Conservation (phyloP, 2,888 invertebrate genomes). For the Phyto melanocephala region DNA sequence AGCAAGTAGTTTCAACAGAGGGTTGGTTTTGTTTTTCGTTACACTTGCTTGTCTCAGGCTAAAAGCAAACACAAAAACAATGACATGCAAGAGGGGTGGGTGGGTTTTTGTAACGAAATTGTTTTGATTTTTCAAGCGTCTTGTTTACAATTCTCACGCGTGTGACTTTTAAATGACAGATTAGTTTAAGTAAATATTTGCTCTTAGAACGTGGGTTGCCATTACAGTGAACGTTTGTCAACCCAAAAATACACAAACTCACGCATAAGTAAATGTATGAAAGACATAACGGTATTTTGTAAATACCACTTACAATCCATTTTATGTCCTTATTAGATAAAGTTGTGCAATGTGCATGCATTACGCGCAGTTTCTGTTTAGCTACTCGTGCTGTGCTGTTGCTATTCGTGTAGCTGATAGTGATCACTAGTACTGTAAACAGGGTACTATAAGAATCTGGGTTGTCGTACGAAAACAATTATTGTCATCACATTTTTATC, state of each 20-base stretch:
- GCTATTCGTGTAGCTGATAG: conserved; percentile 19
- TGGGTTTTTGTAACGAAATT: conserved; percentile 57
- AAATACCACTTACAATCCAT: conserved; percentile 33
- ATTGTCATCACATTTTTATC: conserved; percentile 45
- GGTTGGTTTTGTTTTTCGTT: conserved; percentile 2
- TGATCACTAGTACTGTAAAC: conserved; percentile 5
- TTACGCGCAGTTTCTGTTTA: conserved; percentile 61
- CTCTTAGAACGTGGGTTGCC: conserved; percentile 70
- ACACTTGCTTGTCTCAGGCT: conserved; percentile 40
- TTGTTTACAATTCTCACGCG: conserved; percentile 79
- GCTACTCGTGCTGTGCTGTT: conserved; percentile 15
- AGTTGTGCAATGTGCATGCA: conserved; percentile 63
- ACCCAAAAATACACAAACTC: conserved; percentile 8
- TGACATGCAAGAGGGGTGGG: not conserved
- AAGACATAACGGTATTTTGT: conserved; percentile 65
- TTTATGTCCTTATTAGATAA: conserved; percentile 72
- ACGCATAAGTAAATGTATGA: not conserved
- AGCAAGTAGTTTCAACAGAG: conserved; percentile 20
- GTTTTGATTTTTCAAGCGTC: conserved; percentile 64
- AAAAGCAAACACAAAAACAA: conserved; percentile 10
- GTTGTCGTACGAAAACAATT: conserved; percentile 23
- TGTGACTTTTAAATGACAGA: conserved; percentile 79
- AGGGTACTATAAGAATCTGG: not conserved
- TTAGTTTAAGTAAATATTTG: conserved; percentile 78
- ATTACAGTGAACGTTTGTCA: conserved; percentile 37